These are phyloP conservation scores for Fulmarus glacialis DNA, from an alignment of 2,113 vertebrate species.

Conservation along the genomic window DNA sequence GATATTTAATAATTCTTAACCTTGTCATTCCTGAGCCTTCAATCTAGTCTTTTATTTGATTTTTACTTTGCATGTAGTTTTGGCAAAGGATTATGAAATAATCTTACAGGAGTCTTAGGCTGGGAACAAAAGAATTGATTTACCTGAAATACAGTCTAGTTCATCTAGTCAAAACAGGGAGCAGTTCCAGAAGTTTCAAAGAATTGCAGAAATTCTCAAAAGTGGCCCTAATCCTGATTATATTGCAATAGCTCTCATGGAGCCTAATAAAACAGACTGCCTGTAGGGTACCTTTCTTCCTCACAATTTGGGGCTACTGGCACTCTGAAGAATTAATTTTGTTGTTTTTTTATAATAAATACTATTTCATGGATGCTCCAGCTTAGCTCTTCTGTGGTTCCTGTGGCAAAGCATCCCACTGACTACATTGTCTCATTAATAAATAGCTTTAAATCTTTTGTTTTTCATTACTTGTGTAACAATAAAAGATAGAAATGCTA, in stretches of 20 bases:
- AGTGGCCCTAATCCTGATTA: background rate
- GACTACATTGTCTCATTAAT: background rate
- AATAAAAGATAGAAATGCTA: background rate
- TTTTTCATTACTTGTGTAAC: background rate
- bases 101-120: background rate
- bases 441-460: background rate
- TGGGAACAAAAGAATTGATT: background rate
- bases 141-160: background rate
- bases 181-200: background rate
- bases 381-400: background rate
- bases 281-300: background rate
- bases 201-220: background rate
- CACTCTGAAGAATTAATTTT: background rate
- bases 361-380: background rate
- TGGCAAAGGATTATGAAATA: background rate
- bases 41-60: background rate
- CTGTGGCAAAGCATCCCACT: background rate
- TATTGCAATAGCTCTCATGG: background rate
- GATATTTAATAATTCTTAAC: conserved; percentile 23
- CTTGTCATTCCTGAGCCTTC: background rate
- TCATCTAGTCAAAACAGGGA: background rate
- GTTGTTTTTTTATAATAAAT: background rate
- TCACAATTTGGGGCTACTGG: background rate
- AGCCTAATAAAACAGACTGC: background rate
- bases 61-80: background rate